Evolutionary conservation across 2,113 vertebrate genomes (phyloP), one percentile per base, ranked within the genome.

Genomic region (Menidia beryllina): DNA sequence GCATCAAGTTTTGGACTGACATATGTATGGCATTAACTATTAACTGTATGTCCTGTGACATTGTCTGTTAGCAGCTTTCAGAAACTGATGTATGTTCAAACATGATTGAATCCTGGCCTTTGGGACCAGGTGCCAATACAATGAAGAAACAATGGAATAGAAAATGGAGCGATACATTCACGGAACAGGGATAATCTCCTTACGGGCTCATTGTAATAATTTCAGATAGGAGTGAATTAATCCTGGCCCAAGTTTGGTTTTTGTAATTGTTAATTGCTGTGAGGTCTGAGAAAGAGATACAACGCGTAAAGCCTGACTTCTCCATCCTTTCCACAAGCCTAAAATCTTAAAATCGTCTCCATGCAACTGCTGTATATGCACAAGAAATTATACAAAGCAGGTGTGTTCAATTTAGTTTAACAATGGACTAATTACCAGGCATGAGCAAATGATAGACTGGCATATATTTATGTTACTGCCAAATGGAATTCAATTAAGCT

Each of bases 141-240:
- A 47, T 48, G 39, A 70, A 54, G 71, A 88, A 64, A 45, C 58
- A 70, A 67, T 43, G 55, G 81, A 50, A 67, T 51, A 54, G 58
- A 38, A 66, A 83, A 84, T 68, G 59, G 53, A 88, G 81, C 85
- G 80, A 60, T 74, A 50, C 67, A 76, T 89, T 79, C 61, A 53
- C 45, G 67, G 75, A 73, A 85, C 66, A 49, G 30, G 27, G 77
- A 81, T 92, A 89, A 93, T 91, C 89, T 81, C 77, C 83, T 88
- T 69, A 83, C 24, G 69, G 75, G 61, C 68, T 87, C 71, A 84
- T 73, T 83, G 81, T 91, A 90, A 91, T 91, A 85, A 88, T 75
- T 79, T 23, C 69, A 74, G 85, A 87, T 86, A 86, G 73, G 79
- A 86, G 69, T 88, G 86, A 82, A 89, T 88, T 91, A 87, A 91